Base-by-base conservation (phyloP, 1,140 invertebrate species). In the Macrobrachium rosenbergii region DNA sequence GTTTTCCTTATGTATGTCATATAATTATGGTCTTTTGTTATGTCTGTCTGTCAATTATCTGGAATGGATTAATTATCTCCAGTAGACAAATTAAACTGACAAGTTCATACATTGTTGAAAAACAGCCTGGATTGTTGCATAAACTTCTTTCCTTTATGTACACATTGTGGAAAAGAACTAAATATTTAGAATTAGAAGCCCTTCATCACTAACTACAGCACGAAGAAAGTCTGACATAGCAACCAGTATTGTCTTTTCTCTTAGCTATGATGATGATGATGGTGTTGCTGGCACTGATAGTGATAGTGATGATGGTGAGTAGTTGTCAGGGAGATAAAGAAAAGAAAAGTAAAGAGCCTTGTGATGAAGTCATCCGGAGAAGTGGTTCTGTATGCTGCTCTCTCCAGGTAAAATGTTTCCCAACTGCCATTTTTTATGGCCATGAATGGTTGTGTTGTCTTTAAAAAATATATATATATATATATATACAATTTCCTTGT, bases 191-290 rank as follows among this genome's bases (percentile, higher is more conserved):
- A 52, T 12, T 52, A 52, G 52, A 52, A 52, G 52, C 52, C 2
- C 52, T 12, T 52, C 75, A 58, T 43, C 16, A 45, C 12, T 77
- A 52, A 58, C 2, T 2, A 77, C 52, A 77, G 37, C 58, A 82
- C n/a, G n/a, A 60, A 60, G 62, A 84, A 62, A 45, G 52, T 73
- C 73, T 78, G 52, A 84, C 60, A 45, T 62, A 77, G 82, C 60
- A 77, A 77, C 23, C 63, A 75, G 82, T 84, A 52, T 77, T 84
- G 67, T 84, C 69, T 67, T 84, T 78, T 84, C 60, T 84, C 82
- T 75, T 84, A 84, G 82, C 77, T 37, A 45, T 82, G 79, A 45
- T 64, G 80, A 72, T 82, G 82, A 78, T 84, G 73, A 58, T 45
- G 82, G 75, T 72, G 69, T 23, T 52, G 82, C 59, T 52, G 82